These are phyloP conservation scores for Sebastes wilsoni DNA, from an alignment of 2,797 vertebrate species.

Conservation along the genomic window DNA sequence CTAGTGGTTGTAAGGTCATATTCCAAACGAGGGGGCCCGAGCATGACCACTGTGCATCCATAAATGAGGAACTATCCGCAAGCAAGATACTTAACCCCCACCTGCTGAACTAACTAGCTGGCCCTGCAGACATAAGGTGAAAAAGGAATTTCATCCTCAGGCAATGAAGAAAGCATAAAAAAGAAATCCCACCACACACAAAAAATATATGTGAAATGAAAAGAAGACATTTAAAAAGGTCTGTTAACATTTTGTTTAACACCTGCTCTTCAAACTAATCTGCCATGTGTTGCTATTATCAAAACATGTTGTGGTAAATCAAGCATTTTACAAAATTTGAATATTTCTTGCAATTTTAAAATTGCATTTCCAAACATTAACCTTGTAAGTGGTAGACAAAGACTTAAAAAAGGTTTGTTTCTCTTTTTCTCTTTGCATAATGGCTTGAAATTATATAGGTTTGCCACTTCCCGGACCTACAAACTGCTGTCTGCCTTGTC, in stretches of 20 bases:
- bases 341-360: neutral
- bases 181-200: neutral
- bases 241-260: neutral
- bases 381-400: too few species aligned
- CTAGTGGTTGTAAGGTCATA: neutral
- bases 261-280: neutral
- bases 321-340: neutral
- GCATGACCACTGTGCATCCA: neutral
- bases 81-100: slow-evolving; percentile 10
- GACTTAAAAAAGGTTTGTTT: neutral
- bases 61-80: neutral
- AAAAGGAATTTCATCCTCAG: neutral
- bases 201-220: neutral
- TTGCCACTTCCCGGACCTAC: neutral
- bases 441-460: neutral
- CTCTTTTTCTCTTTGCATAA: neutral
- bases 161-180: neutral
- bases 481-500: neutral
- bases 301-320: neutral
- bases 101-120: neutral
- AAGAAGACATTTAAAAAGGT: neutral
- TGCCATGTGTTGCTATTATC: neutral
- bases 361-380: neutral
- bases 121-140: neutral
- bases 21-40: neutral